These are phyloP conservation scores for Lasius fuliginosus DNA, from an alignment of 2,888 invertebrate genomes.

Conservation along the genomic window DNA sequence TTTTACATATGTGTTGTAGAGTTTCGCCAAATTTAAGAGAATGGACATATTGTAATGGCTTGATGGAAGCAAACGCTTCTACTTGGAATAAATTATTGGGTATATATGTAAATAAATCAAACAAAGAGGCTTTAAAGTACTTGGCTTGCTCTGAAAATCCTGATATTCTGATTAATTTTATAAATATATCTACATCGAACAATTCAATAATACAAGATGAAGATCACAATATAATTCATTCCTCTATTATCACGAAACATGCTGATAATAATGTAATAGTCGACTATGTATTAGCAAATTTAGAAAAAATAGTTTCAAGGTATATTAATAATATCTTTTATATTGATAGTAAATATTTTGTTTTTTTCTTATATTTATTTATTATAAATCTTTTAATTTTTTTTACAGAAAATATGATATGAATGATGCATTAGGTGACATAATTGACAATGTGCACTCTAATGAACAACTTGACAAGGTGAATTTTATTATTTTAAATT, in stretches of 20 bases:
- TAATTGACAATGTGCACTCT: neutral
- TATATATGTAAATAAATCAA: conserved; percentile 20
- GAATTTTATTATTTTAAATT: neutral
- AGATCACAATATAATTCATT: neutral
- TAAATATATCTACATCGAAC: conserved; percentile 47
- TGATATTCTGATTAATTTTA: conserved; percentile 82
- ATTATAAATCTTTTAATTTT: conserved; percentile 13
- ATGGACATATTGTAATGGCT: conserved; percentile 86
- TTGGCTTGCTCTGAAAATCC: conserved; percentile 86
- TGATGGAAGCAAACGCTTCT: conserved; percentile 74
- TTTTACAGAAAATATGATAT: neutral
- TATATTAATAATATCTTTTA: conserved; percentile 32
- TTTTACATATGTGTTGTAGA: conserved; percentile 25
- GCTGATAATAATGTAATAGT: neutral
- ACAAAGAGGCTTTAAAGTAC: conserved; percentile 80
- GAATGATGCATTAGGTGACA: neutral
- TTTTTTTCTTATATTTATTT: neutral
- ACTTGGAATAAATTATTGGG: conserved; percentile 68
- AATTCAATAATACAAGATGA: neutral
- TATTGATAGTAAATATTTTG: neutral
- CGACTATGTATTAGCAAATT: conserved; percentile 47
- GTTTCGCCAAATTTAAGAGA: neutral
- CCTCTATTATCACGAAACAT: neutral
- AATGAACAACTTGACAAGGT: conserved; percentile 24
- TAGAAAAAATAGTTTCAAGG: conserved; percentile 10